Evolutionary conservation across 2,888 invertebrate genomes (phyloP), one percentile per base, ranked within the genome.

Genomic region (Druceiella hillmani): DNA sequence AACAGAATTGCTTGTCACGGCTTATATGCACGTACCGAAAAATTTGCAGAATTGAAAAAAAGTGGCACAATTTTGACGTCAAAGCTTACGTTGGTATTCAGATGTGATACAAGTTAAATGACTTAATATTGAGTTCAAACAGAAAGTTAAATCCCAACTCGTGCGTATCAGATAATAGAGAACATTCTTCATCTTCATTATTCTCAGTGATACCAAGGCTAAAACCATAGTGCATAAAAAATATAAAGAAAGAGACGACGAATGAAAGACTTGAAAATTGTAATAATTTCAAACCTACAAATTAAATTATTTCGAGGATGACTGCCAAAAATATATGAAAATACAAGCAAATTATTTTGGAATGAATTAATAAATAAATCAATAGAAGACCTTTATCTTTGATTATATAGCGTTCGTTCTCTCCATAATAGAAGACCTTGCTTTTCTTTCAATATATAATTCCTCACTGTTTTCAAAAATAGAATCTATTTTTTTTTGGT

Each of bases 31-130:
- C 32, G 13, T 32, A 32, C 32, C 17, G 17, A 32, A 32, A 22
- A 17, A 32, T 17, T 32, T 32, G 13, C 32, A 32, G 17, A 12
- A 13, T 9, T 32, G 32, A 32, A 28, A 28, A 13, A 28, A 9
- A 28, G 7, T 25, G 26, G 11, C 26, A 11, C 6, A 25, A 25
- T 7, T 25, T 25, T 25, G 12, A 11, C 4, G 25, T 33, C 14
- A 33, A 11, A 20, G 33, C 33, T 12, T 33, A 26, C 7, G 10
- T 17, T 13, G 33, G 33, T 24, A 33, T 33, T 12, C 20, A 26
- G 16, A 33, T 25, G 9, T 15, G 33, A 13, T 24, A 33, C 35
- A 35, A 29, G 27, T 27, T 28, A n/a, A 24, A 33, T 33, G 33
- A 28, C 12, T 15, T 15, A 28, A 15, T 28, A 4, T 28, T 28